Evolutionary conservation across 1,140 invertebrate genomes (phyloP), one percentile per base, ranked within the genome.

Genomic region (Zaprionus gabonicus): DNA sequence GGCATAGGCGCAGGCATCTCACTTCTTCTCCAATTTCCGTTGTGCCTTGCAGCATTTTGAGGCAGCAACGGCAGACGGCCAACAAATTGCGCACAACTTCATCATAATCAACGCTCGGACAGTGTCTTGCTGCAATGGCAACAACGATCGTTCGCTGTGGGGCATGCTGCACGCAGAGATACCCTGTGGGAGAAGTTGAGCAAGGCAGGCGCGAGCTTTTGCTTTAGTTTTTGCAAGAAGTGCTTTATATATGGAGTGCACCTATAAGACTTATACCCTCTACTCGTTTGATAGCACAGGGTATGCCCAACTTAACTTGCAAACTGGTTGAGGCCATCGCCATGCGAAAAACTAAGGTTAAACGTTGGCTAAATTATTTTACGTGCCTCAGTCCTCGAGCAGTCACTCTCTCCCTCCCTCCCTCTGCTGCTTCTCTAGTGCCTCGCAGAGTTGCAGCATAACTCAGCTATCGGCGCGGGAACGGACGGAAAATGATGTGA

Each of bases 11-110:
- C 28, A 60, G 38, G 57, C 80, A 59, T 71, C 80, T 70, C 58
- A 63, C 66, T 67, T 62, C 70, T 71, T 91, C 86, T 90, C 86
- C 85, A 91, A 91, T 90, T 90, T 90, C 86, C 86, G 85, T 88
- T 91, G 86, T 91, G 82, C 82, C 86, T 86, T 69, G 68, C 77
- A 81, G 87, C 77, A 63, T 67, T 71, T 71, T 67, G 51, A 59
- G 44, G 68, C 66, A 68, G 74, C 81, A 90, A 91, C 86, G 31
- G 31, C 31, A 86, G 86, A 91, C 82, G 90, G 85, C 81, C 79
- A 85, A 91, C 90, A 91, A 91, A 91, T 91, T 86, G 90, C 91
- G 82, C 90, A 91, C 90, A 91, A 91, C 90, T 91, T 91, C 90
- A 91, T 91, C 90, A 91, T 90, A 91, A 85, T 90, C 84, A 81